phyloP scores from a whole-genome alignment of 1,140 invertebrate genomes.

The Ectropis grisescens region DNA sequence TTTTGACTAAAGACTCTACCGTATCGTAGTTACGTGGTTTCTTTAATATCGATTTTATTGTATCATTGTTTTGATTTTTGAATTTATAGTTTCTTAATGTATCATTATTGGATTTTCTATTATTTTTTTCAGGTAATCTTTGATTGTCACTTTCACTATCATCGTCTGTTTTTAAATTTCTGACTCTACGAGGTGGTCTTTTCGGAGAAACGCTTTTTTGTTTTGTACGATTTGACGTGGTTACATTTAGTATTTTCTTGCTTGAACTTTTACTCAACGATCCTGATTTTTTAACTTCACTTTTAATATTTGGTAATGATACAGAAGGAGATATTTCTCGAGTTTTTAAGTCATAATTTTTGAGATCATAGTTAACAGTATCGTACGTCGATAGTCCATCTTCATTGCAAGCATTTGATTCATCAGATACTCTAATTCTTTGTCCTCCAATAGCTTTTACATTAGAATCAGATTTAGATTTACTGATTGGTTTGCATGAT shows the following conservation, averaged over 20 bases:
- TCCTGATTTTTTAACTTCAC: conserved; percentile 44
- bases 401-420: conserved; percentile 33
- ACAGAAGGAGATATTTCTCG: conserved; percentile 39
- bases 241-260: conserved; percentile 38
- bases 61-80: conserved; percentile 48
- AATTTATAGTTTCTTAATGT: conserved; percentile 28
- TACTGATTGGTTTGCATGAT: conserved; percentile 24
- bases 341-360: conserved; percentile 47
- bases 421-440: conserved; percentile 69
- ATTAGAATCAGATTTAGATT: conserved; percentile 56
- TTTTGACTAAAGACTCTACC: conserved; percentile 25
- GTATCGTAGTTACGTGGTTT: conserved; percentile 67
- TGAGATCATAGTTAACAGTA: conserved; percentile 62
- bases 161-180: conserved; percentile 54
- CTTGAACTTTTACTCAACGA: conserved; percentile 40
- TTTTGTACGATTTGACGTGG: conserved; percentile 45
- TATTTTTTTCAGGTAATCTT: conserved; percentile 36
- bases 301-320: conserved; percentile 57
- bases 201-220: conserved; percentile 60
- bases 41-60: conserved; percentile 78
- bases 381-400: conserved; percentile 56
- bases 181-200: conserved; percentile 49
- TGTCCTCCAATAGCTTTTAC: conserved; percentile 72
- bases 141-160: conserved; percentile 64
- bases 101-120: conserved; percentile 27